Evolutionary conservation across 1,140 invertebrate species (phyloP), one percentile per base, ranked within the genome.

Genomic region (Panagrolaimus sp.): DNA sequence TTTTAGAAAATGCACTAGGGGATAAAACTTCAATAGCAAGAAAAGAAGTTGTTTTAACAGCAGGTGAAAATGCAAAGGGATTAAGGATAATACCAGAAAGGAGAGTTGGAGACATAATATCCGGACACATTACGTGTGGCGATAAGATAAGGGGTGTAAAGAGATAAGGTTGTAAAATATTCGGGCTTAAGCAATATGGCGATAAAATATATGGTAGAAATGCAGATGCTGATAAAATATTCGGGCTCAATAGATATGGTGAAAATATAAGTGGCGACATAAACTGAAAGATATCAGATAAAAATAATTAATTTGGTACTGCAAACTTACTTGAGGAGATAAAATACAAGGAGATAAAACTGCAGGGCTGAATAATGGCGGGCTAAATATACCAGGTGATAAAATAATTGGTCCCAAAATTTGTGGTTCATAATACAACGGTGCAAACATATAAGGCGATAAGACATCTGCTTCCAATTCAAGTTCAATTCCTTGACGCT

Each of bases 1-100:
- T 38, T 38, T 38, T 38, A 4, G 31, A 38, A 38, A 38, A 38
- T 38, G 31, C 31, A 61, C 76, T 70, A 11, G 78, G 78, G 4
- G 78, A 80, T 9, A 80, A 74, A n/a, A 80, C 77, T 48, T 57
- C 71, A 9, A 76, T 78, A 73, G 78, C 80, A 0, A 82, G 46
- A 42, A 65, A 63, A 1, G 68, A 70, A 61, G 82, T 78, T 0
- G 51, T 57, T 27, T 25, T 11, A 57, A 57, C 27, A n/a, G 51
- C 51, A 1, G 51, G 51, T n/a, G 51, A 57, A 11, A 57, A 57
- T 20, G 27, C 51, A 16, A 20, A 25, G 4, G 51, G 51, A 57
- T 20, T 25, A 20, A 57, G 51, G 27, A 57, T 57, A 1, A 27
- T 20, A 0, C 51, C 51, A 0, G 20, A 20, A 8, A 57, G 51